phyloP scores from a whole-genome alignment of 2,113 vertebrate genomes.

The Melanostigma gelatinosum region DNA sequence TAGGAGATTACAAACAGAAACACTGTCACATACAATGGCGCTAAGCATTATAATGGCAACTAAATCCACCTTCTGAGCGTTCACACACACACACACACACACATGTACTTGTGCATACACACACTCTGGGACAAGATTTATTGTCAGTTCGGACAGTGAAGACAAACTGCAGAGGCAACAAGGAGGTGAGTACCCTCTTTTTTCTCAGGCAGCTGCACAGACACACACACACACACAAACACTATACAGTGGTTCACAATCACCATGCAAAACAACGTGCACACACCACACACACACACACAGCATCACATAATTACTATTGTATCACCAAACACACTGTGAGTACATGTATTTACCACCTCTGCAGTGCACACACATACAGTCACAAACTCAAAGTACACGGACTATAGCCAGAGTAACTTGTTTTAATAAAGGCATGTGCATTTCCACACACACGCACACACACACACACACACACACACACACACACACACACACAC shows the following conservation, averaged over 20 bases:
- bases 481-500: not conserved
- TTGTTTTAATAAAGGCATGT: conserved; percentile 7
- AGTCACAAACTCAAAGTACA: conserved; percentile 26
- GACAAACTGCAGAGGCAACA: conserved; percentile 54
- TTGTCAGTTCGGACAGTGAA: conserved; percentile 37
- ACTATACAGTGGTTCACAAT: conserved; percentile 23
- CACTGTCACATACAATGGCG: conserved; percentile 54
- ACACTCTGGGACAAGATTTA: conserved; percentile 43
- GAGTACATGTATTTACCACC: conserved; percentile 11
- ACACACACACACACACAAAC: conserved; percentile 17
- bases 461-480: conserved; percentile 9
- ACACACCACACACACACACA: not conserved
- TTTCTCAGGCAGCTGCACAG: conserved; percentile 55
- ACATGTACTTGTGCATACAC: not conserved
- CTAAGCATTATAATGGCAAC: conserved; percentile 40
- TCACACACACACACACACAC: not conserved
- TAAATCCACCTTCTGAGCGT: conserved; percentile 39
- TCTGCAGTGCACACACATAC: not conserved
- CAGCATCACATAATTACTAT: conserved; percentile 3
- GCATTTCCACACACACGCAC: not conserved
- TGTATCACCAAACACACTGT: conserved; percentile 21
- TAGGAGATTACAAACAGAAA: conserved; percentile 70
- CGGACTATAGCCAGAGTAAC: conserved; percentile 5
- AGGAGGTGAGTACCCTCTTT: conserved; percentile 46
- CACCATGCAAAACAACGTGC: conserved; percentile 2